Evolutionary conservation across 2,797 vertebrate genomes (phyloP).

Genomic region (Darevskia nairensis): DNA sequence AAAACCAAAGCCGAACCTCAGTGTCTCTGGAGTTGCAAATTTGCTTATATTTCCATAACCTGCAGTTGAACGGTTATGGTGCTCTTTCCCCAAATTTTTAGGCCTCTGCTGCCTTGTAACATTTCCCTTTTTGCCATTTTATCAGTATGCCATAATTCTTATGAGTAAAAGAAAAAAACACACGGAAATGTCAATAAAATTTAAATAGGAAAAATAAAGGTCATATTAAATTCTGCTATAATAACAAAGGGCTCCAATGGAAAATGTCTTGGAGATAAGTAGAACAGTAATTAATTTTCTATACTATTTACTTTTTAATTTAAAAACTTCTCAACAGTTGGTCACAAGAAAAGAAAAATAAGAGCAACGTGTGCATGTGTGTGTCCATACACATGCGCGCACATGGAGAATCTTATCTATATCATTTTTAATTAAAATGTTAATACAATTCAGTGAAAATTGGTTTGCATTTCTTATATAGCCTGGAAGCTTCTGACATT

Average conservation of each 20-base stretch:
- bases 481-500: constrained; percentile 30
- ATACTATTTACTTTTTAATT: constrained; percentile 43
- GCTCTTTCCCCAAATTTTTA: background rate
- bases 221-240: constrained; percentile 12
- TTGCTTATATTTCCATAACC: background rate
- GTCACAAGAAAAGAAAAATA: constrained; percentile 27
- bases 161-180: constrained; percentile 32
- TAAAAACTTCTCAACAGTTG: constrained; percentile 27
- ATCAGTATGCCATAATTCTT: constrained; percentile 26
- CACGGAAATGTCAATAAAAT: constrained; percentile 22
- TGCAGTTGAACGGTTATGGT: background rate
- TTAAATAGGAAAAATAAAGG: constrained; percentile 48
- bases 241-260: background rate
- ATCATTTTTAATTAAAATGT: constrained; percentile 42
- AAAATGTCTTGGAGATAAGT: constrained; percentile 28
- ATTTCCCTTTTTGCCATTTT: constrained; percentile 7
- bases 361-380: background rate
- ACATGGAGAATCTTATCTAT: constrained; percentile 19
- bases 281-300: constrained; percentile 38
- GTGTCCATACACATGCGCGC: background rate
- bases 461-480: constrained; percentile 29
- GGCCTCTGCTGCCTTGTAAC: background rate
- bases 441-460: constrained; percentile 39
- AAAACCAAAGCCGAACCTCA: background rate
- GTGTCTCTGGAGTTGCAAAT: background rate